phyloP scores from a whole-genome alignment of 2,888 invertebrate genomes.

The Ormyrus thymus region DNA sequence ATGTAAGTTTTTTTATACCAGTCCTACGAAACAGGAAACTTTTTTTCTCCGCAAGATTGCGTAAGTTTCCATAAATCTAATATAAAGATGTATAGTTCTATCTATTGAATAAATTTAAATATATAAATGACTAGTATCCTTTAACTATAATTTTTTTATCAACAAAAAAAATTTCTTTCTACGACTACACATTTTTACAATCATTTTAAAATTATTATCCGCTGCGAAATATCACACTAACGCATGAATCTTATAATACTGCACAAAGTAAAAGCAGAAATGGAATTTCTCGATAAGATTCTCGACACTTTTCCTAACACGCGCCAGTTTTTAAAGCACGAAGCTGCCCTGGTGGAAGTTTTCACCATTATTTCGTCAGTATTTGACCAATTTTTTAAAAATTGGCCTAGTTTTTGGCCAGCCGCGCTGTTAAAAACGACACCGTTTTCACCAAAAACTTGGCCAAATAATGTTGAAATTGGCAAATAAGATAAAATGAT shows the following conservation, averaged over 20 bases:
- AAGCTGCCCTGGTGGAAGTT: not conserved
- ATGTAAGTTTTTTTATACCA: not conserved
- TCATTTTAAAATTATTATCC: not conserved
- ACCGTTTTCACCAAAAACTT: no score
- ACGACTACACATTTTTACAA: no score
- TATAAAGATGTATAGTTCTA: not conserved
- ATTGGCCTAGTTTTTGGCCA: no score
- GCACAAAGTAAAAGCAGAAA: not conserved
- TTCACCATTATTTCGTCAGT: no score
- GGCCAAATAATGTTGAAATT: no score
- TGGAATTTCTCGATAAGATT: conserved; percentile 22
- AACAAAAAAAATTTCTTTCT: no score
- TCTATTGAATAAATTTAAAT: conserved; percentile 32
- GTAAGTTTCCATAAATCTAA: no score
- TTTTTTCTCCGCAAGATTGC: no score
- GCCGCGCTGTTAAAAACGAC: no score
- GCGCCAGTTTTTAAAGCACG: not conserved
- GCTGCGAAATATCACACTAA: conserved; percentile 15
- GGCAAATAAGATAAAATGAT: no score
- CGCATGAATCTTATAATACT: not conserved
- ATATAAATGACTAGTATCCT: conserved; percentile 18
- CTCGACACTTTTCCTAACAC: not conserved
- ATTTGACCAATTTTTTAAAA: no score
- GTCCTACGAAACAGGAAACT: no score
- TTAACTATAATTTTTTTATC: not conserved